Evolutionary conservation across 2,797 vertebrate species (phyloP), one percentile per base, ranked within the genome.

Genomic region (Urophycis tenuis): DNA sequence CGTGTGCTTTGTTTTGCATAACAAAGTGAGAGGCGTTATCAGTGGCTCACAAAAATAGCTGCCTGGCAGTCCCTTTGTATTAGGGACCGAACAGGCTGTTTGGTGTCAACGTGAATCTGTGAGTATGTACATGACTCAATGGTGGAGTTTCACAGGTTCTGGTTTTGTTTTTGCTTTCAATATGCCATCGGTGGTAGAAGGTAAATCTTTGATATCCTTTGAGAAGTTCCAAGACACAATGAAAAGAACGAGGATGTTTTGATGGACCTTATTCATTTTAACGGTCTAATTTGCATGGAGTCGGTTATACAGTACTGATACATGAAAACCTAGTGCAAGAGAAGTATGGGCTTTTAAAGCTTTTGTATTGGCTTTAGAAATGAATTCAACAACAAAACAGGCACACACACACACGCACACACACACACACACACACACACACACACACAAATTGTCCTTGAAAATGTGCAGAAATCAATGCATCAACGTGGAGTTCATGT

Each of bases 401-500:
- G 7, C 3, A 39, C 36, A 39, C 36, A 39, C 36, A 39, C 36
- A 39, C 36, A 39, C 36, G 11, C 36, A 39, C 36, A 12, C 3
- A 39, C 36, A 39, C 36, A 39, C 36, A 39, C 36, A 39, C 36
- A 39, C 36, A 39, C 36, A 39, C 36, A 6, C 45, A 49, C 45
- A 19, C 45, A 22, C 45, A 49, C 45, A 22, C 45, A 49, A 17
- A 49, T 19, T 17, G 19, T 17, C 45, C 17, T 49, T 17, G 45
- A 53, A 53, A 19, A 53, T 22, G 17, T 1, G 5, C 19, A n/a
- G 45, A 22, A 53, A 53, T 19, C 17, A 49, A 49, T 14, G 45
- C 45, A 49, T 19, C 45, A 49, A 49, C 19, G 17, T 19, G 5
- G 45, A 5, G 17, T 87, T 91, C 81, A 89, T 89, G 87, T 82